Evolutionary conservation across 1,140 invertebrate species (phyloP), one percentile per base, ranked within the genome.

Genomic region (Dendrolimus kikuchii): DNA sequence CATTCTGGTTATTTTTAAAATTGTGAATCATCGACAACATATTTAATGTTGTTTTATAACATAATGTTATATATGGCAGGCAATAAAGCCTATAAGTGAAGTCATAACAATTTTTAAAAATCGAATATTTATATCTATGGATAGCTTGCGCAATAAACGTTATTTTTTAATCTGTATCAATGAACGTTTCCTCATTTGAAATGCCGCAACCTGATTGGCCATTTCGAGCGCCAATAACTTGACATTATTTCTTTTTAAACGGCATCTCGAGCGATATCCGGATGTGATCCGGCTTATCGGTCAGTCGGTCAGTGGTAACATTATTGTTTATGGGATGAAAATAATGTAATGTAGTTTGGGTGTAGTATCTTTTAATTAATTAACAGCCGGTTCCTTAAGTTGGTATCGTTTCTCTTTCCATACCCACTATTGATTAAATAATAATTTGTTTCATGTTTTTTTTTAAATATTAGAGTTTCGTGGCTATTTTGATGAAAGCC

Each of bases 241-340:
- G 38, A 40, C 8, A 10, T 50, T 42, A 42, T 50, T 9, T 10
- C 39, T 40, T 40, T 41, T 55, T 55, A 55, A 40, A 39, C 48
- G 48, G 5, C 42, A 51, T 55, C 55, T 10, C 40, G 55, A 48
- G 50, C 53, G 40, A 53, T 39, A 50, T 42, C 40, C 37, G 48
- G 10, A 46, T 43, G 51, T 52, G 53, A 46, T 39, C 40, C 43
- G 23, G 6, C 36, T 57, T 36, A 51, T 53, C 61, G 70, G 64
- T 70, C 57, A 70, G 50, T 68, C 62, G 64, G 67, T 65, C 67
- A 70, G 58, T 64, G 43, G 54, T 51, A 49, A 46, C 46, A 48
- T 46, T 45, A 49, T 46, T 9, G n/a, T 52, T 50, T 46, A 9
- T 40, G 48, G 39, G 50, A 40, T 39, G 49, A 53, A 54, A 51